phyloP scores from a whole-genome alignment of 2,888 invertebrate species.

The Sclerodermus sp. region DNA sequence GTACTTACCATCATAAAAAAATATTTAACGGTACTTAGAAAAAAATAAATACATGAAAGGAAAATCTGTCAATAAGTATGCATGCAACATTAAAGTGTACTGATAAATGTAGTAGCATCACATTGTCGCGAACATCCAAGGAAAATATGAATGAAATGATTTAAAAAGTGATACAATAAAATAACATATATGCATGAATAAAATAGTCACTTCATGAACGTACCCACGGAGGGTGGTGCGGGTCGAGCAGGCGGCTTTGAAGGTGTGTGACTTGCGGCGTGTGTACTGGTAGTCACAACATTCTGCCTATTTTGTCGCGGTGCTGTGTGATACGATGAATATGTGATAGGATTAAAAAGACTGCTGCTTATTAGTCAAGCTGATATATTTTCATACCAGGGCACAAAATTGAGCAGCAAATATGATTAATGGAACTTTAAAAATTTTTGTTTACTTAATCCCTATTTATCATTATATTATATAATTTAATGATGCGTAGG shows the following conservation, averaged over 20 bases:
- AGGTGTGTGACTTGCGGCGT: slow-evolving; percentile 48
- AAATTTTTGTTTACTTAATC: too few relatives aligned
- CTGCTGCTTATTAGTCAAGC: slow-evolving; percentile 9
- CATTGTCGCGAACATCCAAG: slow-evolving; percentile 17
- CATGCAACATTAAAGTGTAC: slow-evolving; percentile 8
- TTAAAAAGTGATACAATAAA: slow-evolving; percentile 12
- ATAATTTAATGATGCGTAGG: too few relatives aligned
- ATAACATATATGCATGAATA: neutral
- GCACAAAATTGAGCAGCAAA: slow-evolving; percentile 3
- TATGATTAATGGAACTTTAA: neutral
- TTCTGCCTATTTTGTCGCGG: slow-evolving; percentile 53
- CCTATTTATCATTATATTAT: too few relatives aligned
- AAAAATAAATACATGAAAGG: too few relatives aligned
- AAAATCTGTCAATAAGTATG: neutral
- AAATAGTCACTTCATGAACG: slow-evolving; percentile 35
- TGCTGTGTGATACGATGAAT: slow-evolving; percentile 50
- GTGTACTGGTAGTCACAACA: slow-evolving; percentile 49
- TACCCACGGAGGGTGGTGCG: slow-evolving; percentile 56
- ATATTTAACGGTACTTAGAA: too few relatives aligned
- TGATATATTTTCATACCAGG: neutral
- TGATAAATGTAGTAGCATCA: too few relatives aligned
- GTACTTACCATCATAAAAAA: too few relatives aligned
- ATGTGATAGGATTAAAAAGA: slow-evolving; percentile 20
- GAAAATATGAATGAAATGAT: slow-evolving; percentile 18
- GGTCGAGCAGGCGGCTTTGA: slow-evolving; percentile 56